Base-by-base conservation (phyloP, 2,113 vertebrate genomes). In the Damaliscus lunatus region DNA sequence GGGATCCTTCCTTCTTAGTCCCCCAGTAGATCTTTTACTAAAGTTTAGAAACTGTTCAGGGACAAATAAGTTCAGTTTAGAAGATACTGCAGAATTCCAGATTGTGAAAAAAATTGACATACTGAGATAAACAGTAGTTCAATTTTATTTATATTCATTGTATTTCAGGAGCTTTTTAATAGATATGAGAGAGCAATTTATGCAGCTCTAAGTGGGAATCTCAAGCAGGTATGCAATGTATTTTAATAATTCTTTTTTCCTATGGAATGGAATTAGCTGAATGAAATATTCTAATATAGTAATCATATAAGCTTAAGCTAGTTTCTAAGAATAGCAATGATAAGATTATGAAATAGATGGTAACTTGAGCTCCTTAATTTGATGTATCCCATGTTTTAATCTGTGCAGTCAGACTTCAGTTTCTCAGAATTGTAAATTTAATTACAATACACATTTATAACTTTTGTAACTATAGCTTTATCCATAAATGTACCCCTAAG, bases 181-280 rank as follows among this genome's bases (percentile, higher is more conserved):
- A 99, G 99, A 98, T 99, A 99, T 0, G 99, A 99, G 97, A 98
- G 99, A 98, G 99, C 99, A 64, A 99, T 99, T 98, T 99, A 99
- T 95, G 99, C 99, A 87, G 99, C 99, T 36, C 99, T 99, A 91
- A 99, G 99, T 98, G 99, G 99, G 98, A 99, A 99, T 97, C 99
- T 99, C 46, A 99, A 99, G 96, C 99, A 99, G 99, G 99, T 99
- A 99, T 57, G 97, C 67, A 36, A 31, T 15, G 81, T 77, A 81
- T 59, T 60, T 86, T 53, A 78, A 55, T 93, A 87, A 52, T 77
- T 77, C 81, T 43, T 88, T 59, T 94, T 96, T 27, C 13, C 16
- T 90, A 0, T 88, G 36, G 10, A 71, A 59, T 89, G 52, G 93
- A 96, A 43, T 67, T 29, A 78, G 16, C 48, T 90, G 57, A 14